A percentile compares a stretch with the other conserved stretches of the same genome.
phyloP scores from a whole-genome alignment of 35 echinoderm and acorn worm species.

The Lytechinus variegatus region DNA sequence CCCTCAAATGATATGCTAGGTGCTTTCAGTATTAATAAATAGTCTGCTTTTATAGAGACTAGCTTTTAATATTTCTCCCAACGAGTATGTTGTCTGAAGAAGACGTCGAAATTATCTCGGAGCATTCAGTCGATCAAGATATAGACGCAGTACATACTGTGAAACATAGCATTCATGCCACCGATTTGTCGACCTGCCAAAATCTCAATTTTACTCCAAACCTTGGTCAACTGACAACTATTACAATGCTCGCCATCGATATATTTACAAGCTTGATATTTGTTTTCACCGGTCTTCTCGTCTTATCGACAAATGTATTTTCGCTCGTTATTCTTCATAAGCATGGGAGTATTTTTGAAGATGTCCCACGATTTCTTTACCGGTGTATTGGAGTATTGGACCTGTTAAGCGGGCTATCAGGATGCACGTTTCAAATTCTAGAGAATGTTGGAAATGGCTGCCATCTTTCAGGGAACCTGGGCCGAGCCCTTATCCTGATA shows the following conservation, averaged over 20 bases:
- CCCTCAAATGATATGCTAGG: no score
- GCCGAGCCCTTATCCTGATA: neutral
- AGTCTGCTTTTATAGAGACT: no score
- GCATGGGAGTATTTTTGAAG: neutral
- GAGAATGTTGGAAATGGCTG: neutral
- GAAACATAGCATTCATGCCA: no score
- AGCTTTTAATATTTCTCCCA: no score
- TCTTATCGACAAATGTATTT: neutral
- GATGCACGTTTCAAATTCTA: neutral
- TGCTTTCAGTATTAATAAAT: no score
- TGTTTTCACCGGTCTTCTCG: neutral
- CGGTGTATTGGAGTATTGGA: neutral
- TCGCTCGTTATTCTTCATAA: neutral
- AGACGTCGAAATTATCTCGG: no score
- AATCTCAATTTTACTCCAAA: no score
- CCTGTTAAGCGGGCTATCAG: neutral
- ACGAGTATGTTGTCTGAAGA: no score
- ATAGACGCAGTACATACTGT: no score
- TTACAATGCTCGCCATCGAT: neutral
- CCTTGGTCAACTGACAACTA: neutral
- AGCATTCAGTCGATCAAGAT: no score
- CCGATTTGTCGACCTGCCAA: no score
- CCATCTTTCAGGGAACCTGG: neutral
- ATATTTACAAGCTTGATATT: neutral
- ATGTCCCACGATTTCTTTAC: neutral